Evolutionary conservation across 2,797 vertebrate species (phyloP), one percentile per base, ranked within the genome.

Genomic region (Oreochromis grahami): DNA sequence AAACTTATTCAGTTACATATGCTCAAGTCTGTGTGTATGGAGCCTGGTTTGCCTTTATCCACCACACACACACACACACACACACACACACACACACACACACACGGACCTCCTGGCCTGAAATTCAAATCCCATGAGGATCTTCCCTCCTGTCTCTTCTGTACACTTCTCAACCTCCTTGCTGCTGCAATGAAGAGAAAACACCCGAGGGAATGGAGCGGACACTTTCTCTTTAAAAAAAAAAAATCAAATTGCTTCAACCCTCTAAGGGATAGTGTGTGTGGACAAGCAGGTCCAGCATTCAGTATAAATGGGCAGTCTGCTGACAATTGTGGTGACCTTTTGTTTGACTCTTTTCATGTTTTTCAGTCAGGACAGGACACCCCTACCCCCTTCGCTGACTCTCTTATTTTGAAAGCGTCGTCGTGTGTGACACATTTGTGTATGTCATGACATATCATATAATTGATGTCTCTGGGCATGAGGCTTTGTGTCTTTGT

Each of bases 271-370:
- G 87, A 84, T 38, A 55, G 53, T 78, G 68, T 76, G 68, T 76
- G 63, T 4, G n/a, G 53, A 81, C 65, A 17, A 86, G 83, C 84
- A 50, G 76, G 65, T 72, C 72, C 36, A 83, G 72, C 55, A 82
- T 89, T 89, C 85, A 88, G 87, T 70, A 82, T 83, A 78, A 85
- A 86, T 80, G 80, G 86, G 76, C 81, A 36, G 60, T 79, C 77
- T 29, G 36, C 87, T 78, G 83, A 91, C 83, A 86, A 88, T 77
- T 72, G 82, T 80, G 68, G 43, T 91, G 88, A 93, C 90, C 92
- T 94, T 94, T 93, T 89, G 87, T 93, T 60, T 86, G 89, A 90
- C 88, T 89, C 84, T 92, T 91, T 94, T 93, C 83, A 93, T 91
- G 91, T 92, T 93, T 85, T 87, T 74, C 80, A 88, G 79, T 32